These are phyloP conservation scores for Diarsia dahlii DNA, from an alignment of 2,888 invertebrate species.

Conservation along the genomic window DNA sequence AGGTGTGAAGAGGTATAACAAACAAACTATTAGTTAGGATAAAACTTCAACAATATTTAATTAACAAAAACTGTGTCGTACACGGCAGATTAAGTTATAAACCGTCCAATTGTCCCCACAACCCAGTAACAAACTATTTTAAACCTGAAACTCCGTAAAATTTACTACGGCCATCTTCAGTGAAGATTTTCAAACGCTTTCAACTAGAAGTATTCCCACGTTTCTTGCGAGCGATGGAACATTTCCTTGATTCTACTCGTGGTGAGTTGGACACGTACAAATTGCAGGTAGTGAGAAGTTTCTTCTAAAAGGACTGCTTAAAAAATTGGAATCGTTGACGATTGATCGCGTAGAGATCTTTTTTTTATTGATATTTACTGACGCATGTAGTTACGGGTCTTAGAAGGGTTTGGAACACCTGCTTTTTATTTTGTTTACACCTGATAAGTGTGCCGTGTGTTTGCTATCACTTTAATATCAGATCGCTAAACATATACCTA, in stretches of 20 bases:
- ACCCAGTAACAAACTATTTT: conserved; percentile 16
- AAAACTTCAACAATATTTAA: too few relatives aligned
- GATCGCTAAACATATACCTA: not conserved
- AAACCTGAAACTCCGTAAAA: not conserved
- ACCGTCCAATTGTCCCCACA: not conserved
- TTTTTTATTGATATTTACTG: conserved; percentile 29
- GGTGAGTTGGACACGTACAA: conserved; percentile 60
- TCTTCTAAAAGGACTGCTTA: conserved; percentile 57
- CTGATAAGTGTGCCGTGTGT: not conserved
- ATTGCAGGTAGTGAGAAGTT: conserved; percentile 58
- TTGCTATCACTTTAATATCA: not conserved
- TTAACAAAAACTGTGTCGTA: not conserved
- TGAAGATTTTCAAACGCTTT: conserved; percentile 47
- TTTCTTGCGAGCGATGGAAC: conserved; percentile 45
- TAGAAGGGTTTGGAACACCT: conserved; percentile 33
- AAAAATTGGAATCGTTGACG: conserved; percentile 64
- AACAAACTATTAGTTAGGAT: too few relatives aligned
- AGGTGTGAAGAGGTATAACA: too few relatives aligned
- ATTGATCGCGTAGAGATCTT: conserved; percentile 54
- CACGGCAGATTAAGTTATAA: not conserved
- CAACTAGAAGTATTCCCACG: conserved; percentile 53
- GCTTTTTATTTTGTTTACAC: not conserved
- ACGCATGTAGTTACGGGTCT: conserved; percentile 23
- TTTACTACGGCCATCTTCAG: conserved; percentile 23
- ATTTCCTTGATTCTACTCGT: conserved; percentile 55